Base-by-base conservation (phyloP, 2,797 vertebrate genomes). In the Percopsis omiscomaycus region DNA sequence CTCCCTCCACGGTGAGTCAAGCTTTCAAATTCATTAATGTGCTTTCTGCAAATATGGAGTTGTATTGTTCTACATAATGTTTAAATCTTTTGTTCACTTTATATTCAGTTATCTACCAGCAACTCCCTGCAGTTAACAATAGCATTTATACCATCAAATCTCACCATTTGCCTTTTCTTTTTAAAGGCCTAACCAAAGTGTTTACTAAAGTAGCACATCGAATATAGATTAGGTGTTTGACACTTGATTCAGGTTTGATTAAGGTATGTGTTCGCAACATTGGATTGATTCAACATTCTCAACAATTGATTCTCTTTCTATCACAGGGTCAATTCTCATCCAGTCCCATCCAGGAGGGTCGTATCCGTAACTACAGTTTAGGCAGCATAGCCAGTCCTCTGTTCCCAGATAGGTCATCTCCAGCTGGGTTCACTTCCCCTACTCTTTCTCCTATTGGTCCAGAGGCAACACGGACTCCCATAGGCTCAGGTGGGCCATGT, bases 291-390 rank as follows among this genome's bases (percentile, higher is more conserved):
- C 29, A 12, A 5, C 16, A 30, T 30, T 37, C 30, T 37, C 30
- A 5, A 48, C 59, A 1, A 12, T 22, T 57, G 74, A 3, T 1
- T 10, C 55, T 75, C 6, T 53, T 6, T 73, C 10, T 9, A 66
- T 51, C 45, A 2, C 44, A 98, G 97, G 96, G 94, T 52, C 96
- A 98, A 59, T 96, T 98, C 89, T 98, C 98, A 0, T 99, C 97
- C 55, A 99, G 98, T 79, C 98, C 98, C 57, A 97, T 99, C 85
- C 93, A 93, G 71, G 92, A 92, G 42, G 93, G 93, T 64, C 84
- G 85, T 82, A 52, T 89, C 76, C 93, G 94, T 77, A 89, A 94
- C 49, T 94, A 93, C 66, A 98, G 97, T 80, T 89, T 99, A 15
- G 97, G 95, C 69, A 97, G 95, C 77, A 76, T 93, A 30, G 77